phyloP scores from a whole-genome alignment of 1,140 invertebrate genomes.

The Caenorhabditis brenneri region DNA sequence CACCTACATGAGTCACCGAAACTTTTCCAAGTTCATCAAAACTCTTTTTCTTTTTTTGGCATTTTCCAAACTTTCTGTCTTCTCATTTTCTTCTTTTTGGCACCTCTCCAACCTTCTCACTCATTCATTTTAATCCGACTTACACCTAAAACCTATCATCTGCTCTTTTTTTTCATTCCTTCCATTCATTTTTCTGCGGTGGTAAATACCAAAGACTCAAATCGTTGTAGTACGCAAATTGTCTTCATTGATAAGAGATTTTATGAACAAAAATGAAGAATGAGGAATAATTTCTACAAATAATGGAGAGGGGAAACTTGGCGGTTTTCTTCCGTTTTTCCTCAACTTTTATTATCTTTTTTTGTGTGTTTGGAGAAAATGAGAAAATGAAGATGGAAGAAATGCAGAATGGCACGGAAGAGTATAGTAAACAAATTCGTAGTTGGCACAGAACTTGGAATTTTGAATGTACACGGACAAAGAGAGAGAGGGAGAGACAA shows the following conservation, averaged over 20 bases:
- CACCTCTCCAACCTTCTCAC: neutral
- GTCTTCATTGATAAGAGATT: neutral
- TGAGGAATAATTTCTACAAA: too few relatives aligned
- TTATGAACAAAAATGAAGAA: neutral
- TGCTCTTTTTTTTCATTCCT: neutral
- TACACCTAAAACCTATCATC: conserved; percentile 36
- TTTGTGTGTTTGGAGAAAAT: neutral
- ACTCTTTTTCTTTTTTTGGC: neutral
- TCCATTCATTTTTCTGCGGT: neutral
- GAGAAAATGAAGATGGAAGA: neutral
- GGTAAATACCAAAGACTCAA: neutral
- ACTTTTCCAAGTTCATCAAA: neutral
- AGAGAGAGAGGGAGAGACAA: too few relatives aligned
- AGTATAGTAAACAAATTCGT: conserved; percentile 1
- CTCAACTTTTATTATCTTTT: conserved; percentile 16
- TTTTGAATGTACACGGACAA: neutral
- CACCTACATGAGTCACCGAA: neutral
- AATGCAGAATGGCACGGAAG: neutral
- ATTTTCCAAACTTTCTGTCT: neutral
- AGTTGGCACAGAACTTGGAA: neutral
- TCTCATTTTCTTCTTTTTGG: neutral
- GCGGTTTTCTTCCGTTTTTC: neutral
- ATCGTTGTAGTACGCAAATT: neutral
- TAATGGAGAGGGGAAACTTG: too few relatives aligned
- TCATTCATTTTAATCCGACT: neutral